phyloP scores from a whole-genome alignment of 2,113 vertebrate genomes.

The Oreochromis spilurus region DNA sequence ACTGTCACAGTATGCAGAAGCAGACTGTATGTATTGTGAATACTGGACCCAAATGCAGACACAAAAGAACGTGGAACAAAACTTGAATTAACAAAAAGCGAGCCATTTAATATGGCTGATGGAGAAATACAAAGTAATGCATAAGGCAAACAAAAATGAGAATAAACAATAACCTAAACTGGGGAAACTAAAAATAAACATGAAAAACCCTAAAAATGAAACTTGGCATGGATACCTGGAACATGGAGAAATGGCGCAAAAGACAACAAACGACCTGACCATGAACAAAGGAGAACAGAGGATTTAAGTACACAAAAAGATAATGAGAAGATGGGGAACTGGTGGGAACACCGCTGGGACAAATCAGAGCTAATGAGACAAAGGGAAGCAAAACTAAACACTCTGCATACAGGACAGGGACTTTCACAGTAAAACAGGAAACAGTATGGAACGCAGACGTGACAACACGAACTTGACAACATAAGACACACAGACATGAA shows the following conservation, averaged over 20 bases:
- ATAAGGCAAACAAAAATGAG: background rate
- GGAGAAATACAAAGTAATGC: background rate
- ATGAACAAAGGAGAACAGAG: background rate
- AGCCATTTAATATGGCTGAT: rapidly evolving
- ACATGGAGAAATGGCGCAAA: background rate
- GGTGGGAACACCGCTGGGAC: background rate
- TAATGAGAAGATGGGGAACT: background rate
- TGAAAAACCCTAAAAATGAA: background rate
- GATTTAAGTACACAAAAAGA: background rate
- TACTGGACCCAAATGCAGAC: background rate
- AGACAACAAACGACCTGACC: background rate
- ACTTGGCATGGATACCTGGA: background rate
- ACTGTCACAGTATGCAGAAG: background rate
- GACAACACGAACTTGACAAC: background rate
- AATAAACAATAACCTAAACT: background rate
- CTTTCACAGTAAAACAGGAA: background rate
- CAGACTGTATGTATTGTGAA: background rate
- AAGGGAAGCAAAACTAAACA: background rate
- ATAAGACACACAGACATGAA: background rate
- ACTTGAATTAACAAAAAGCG: background rate
- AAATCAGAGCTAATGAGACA: background rate
- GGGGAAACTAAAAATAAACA: background rate
- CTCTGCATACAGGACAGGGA: background rate
- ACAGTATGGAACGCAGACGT: background rate
- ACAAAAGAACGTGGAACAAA: background rate